A percentile compares a stretch with the other conserved stretches of the same genome.
Evolutionary conservation across 53 echinoderm and acorn worm genomes (phyloP).

Genomic region (Henricia sp.): DNA sequence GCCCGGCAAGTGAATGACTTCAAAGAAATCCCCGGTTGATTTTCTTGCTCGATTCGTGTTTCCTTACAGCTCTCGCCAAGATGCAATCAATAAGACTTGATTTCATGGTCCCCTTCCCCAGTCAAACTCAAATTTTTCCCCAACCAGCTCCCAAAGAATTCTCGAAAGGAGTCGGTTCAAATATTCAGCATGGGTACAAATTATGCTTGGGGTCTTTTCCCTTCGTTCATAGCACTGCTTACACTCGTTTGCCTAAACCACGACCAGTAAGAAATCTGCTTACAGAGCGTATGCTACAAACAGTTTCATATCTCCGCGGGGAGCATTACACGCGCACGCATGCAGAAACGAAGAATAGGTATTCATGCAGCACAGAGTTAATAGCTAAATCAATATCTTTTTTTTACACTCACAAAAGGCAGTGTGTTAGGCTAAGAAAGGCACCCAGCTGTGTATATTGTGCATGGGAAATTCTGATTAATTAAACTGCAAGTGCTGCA

Average conservation of each 20-base stretch:
- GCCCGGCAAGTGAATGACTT: conserved; percentile 18
- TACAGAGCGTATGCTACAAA: neutral
- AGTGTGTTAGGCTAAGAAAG: neutral
- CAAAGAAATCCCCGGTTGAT: neutral
- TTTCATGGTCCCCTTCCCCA: neutral
- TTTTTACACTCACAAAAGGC: neutral
- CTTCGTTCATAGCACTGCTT: neutral
- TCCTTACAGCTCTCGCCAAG: conserved; percentile 2
- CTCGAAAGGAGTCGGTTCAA: neutral
- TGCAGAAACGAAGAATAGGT: neutral
- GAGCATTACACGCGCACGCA: neutral
- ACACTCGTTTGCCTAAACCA: neutral
- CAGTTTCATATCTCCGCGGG: neutral
- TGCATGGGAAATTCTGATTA: neutral
- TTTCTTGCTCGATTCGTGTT: conserved; percentile 5
- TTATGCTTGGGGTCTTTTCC: neutral
- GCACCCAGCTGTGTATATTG: conserved; percentile 11
- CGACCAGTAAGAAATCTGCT: neutral
- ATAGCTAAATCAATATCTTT: conserved; percentile 5
- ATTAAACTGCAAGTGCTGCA: neutral
- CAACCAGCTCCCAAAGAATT: neutral
- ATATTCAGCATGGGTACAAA: neutral
- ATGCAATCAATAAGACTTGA: conserved; percentile 14
- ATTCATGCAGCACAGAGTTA: neutral
- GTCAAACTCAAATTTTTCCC: neutral